Base-by-base conservation (phyloP, 2,888 invertebrate genomes). In the Physocephala rufipes region DNA sequence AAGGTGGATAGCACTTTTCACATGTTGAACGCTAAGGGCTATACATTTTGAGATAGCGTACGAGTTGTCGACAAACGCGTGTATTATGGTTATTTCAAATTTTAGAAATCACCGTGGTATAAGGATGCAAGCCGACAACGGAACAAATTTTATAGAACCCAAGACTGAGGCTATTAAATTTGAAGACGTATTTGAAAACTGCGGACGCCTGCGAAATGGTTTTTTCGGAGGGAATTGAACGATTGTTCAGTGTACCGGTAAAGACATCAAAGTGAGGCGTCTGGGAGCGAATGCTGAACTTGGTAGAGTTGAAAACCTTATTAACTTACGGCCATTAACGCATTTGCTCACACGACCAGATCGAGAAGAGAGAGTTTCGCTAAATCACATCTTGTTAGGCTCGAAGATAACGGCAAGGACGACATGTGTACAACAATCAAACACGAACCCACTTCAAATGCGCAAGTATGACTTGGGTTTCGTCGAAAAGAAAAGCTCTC, bases 41-140 rank as follows among this genome's bases (percentile, higher is more conserved):
- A 51, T 72, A 4, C 66, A 72, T 26, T n/a, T 73, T 5, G 74
- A 76, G 43, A n/a, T 76, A 1, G 75, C 76, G 0, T 12, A 19
- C 5, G 70, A 74, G 61, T 51, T 78, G 16, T 73, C 74, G 2
- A 76, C 74, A 0, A 75, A 77, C 43, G 15, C 5, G 59, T n/a
- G n/a, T n/a, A n/a, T n/a, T n/a, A n/a, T n/a, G n/a, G n/a, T n/a
- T n/a, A n/a, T n/a, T n/a, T n/a, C n/a, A n/a, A n/a, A n/a, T n/a
- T n/a, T n/a, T n/a, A n/a, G n/a, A n/a, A n/a, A n/a, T n/a, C n/a
- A n/a, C n/a, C n/a, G n/a, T n/a, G n/a, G n/a, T n/a, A n/a, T n/a
- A n/a, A n/a, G n/a, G n/a, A n/a, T n/a, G n/a, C n/a, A n/a, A n/a
- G n/a, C n/a, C n/a, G n/a, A n/a, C n/a, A n/a, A n/a, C n/a, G n/a